These are phyloP conservation scores for Stenodema calcarata DNA, from an alignment of 2,888 invertebrate species.

Conservation along the genomic window DNA sequence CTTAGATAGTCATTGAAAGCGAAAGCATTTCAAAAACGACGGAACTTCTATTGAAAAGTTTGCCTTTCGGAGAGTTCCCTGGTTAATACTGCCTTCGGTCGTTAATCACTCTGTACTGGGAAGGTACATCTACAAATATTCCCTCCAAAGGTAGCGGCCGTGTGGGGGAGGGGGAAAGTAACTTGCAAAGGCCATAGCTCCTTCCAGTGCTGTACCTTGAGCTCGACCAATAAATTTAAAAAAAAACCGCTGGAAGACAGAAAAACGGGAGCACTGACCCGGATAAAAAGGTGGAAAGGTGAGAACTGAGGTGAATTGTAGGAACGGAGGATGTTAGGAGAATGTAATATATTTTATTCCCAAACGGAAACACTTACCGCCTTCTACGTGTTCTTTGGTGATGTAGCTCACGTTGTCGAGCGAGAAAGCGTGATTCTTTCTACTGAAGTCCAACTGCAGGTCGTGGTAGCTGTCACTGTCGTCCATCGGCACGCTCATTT, in stretches of 20 bases:
- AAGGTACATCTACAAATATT: not conserved
- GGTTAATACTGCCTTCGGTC: not conserved
- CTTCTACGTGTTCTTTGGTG: conserved; percentile 77
- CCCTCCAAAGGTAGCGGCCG: no score
- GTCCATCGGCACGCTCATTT: conserved; percentile 90
- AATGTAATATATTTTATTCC: conserved; percentile 34
- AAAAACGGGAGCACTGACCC: conserved; percentile 3
- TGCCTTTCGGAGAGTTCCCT: no score
- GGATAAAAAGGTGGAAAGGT: not conserved
- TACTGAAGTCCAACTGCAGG: conserved; percentile 84
- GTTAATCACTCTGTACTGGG: not conserved
- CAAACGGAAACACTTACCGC: conserved; percentile 47
- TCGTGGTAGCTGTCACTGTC: conserved; percentile 79
- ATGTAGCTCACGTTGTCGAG: conserved; percentile 89
- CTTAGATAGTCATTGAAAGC: no score
- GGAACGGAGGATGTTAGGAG: not conserved
- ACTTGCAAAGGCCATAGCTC: not conserved
- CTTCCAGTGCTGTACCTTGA: not conserved
- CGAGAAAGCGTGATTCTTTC: conserved; percentile 85
- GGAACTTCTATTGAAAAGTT: no score
- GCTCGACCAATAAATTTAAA: not conserved
- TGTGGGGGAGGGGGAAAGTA: not conserved
- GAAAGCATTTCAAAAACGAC: no score
- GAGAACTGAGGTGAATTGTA: not conserved
- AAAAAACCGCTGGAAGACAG: not conserved